phyloP scores from a whole-genome alignment of 2,888 invertebrate genomes.

The Aplocera efformata region DNA sequence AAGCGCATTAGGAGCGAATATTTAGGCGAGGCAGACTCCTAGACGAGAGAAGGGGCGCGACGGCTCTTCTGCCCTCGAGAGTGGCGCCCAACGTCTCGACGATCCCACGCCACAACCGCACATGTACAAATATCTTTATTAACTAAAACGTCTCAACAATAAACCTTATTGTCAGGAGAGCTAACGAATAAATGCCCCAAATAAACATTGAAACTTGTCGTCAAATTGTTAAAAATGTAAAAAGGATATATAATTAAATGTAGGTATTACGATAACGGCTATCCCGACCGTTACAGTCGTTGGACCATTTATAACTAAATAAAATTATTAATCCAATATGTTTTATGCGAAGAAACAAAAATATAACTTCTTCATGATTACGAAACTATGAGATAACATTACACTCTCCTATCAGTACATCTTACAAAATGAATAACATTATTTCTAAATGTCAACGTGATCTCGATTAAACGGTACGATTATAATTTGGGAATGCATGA shows the following conservation, averaged over 20 bases:
- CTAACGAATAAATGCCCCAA: constrained; percentile 67
- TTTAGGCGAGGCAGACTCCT: constrained; percentile 69
- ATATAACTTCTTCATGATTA: constrained; percentile 59
- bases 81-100: too few species aligned
- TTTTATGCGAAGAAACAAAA: constrained; percentile 49
- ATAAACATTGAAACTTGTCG: constrained; percentile 57
- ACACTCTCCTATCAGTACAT: constrained; percentile 67
- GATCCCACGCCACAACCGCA: constrained; percentile 25
- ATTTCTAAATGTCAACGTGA: constrained; percentile 71
- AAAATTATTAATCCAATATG: constrained; percentile 40
- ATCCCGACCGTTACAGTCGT: constrained; percentile 61
- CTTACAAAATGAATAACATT: constrained; percentile 74
- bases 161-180: constrained; percentile 65
- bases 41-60: constrained; percentile 42
- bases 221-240: constrained; percentile 64
- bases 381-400: constrained; percentile 60
- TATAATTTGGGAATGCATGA: constrained; percentile 78
- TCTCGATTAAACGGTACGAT: constrained; percentile 69
- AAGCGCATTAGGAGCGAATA: constrained; percentile 70
- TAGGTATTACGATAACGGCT: constrained; percentile 55
- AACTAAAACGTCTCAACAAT: constrained; percentile 68
- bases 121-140: constrained; percentile 66
- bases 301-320: constrained; percentile 55
- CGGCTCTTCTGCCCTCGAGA: too few species aligned
- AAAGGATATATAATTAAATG: constrained; percentile 28